These are phyloP conservation scores for Vidua chalybeata DNA, from an alignment of 2,113 vertebrate species.

Conservation along the genomic window DNA sequence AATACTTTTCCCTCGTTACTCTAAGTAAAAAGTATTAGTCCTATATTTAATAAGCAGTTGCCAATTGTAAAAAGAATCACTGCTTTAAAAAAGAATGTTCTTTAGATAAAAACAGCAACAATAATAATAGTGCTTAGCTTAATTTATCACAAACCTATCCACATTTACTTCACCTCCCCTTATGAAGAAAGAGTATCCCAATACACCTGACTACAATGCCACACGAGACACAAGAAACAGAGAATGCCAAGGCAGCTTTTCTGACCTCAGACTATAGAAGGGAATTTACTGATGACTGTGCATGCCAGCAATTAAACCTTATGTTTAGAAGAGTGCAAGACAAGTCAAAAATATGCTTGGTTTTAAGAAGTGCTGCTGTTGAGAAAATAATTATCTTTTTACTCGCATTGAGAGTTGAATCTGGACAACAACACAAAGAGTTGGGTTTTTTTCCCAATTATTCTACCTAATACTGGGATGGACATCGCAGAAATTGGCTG, in stretches of 20 bases:
- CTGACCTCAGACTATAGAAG: background rate
- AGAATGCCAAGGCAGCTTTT: background rate
- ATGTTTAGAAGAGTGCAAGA: background rate
- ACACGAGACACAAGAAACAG: background rate
- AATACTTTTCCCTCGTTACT: background rate
- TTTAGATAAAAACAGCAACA: background rate
- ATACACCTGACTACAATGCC: background rate
- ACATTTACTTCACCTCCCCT: background rate
- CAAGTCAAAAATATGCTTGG: background rate
- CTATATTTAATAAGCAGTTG: constrained; percentile 59
- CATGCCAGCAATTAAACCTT: background rate
- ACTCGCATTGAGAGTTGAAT: background rate
- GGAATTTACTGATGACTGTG: background rate
- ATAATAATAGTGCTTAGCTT: background rate
- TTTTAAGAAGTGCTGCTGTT: background rate
- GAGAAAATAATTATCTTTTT: background rate
- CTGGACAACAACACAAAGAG: background rate
- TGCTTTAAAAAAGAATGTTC: background rate
- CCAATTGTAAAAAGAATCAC: background rate
- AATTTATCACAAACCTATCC: background rate
- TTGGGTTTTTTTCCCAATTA: background rate
- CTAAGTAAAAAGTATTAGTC: constrained; percentile 66
- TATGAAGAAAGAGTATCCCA: background rate
- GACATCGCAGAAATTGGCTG: background rate
- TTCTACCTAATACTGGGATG: background rate